Base-by-base conservation (phyloP, 92 coral and sea anemone species). In the Nematostella vectensis region DNA sequence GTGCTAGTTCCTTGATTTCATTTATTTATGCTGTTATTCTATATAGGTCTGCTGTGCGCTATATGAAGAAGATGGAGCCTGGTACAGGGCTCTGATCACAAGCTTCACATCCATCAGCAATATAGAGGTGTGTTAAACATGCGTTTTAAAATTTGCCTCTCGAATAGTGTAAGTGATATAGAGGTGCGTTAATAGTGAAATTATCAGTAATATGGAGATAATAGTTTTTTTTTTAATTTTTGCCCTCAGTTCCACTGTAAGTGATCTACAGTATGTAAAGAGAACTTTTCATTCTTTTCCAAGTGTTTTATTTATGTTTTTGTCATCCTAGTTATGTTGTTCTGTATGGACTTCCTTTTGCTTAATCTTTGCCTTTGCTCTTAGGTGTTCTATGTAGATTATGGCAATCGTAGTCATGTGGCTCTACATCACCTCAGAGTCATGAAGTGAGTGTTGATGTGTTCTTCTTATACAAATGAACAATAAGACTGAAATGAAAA, bases 311-410 rank as follows among this genome's bases (percentile, higher is more conserved):
- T n/a, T n/a, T n/a, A n/a, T n/a, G n/a, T n/a, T n/a, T n/a, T n/a
- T n/a, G n/a, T n/a, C n/a, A n/a, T n/a, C n/a, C n/a, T n/a, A n/a
- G n/a, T n/a, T n/a, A n/a, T n/a, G n/a, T n/a, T n/a, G n/a, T n/a
- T n/a, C n/a, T n/a, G n/a, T n/a, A n/a, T n/a, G n/a, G n/a, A n/a
- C n/a, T n/a, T n/a, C n/a, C n/a, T n/a, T n/a, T n/a, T n/a, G n/a
- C n/a, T n/a, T n/a, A n/a, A n/a, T n/a, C n/a, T n/a, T n/a, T n/a
- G n/a, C n/a, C n/a, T n/a, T n/a, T n/a, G n/a, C n/a, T 3, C n/a
- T 21, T 61, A 83, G 94, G 87, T 89, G 27, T 85, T 81, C 60
- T 89, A 85, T 79, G 97, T 89, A 27, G 97, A 89, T 55, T 89
- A 89, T 78, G 97, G 97, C 24, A 89, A 89, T 49, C 57, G 73